Evolutionary conservation across 2,113 vertebrate genomes (phyloP), one percentile per base, ranked within the genome.

Genomic region (Pavo muticus): DNA sequence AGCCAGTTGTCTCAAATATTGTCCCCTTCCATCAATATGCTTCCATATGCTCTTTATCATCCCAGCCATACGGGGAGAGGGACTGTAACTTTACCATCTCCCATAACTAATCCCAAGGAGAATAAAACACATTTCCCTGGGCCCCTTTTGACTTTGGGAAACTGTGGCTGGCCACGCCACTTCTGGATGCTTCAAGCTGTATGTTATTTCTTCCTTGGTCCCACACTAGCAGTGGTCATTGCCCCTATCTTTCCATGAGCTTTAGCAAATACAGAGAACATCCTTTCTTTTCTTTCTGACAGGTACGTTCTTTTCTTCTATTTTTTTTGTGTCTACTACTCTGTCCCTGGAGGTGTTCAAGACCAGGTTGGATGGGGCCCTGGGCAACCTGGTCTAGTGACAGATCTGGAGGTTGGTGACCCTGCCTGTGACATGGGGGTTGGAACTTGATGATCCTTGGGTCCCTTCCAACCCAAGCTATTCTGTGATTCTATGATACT

Each of bases 281-380:
- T 16, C 39, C 21, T 77, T 69, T 7, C 45, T 93, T 84, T 86
- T 47, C 65, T 77, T 87, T 84, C 60, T 84, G 35, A 60, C 88
- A 92, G 29, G 56, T 9, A 9, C 1, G 4, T 87, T 16, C 40
- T 81, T 87, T 81, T 78, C 30, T 24, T 78, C 57, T 57, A 71
- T 47, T 67, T 72, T 95, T 95, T 96, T 90, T 76, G 25, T 91
- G 78, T 56, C 83, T 84, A 63, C 52, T 54, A 30, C 14, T 54
- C 52, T 30, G 27, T 54, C 52, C 24, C 24, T 54, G 52, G 27
- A 30, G 27, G 16, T 54, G 27, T 10, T 30, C 27, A 54, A 30
- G 52, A 54, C 27, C 15, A 10, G 27, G 25, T 16, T 54, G 52
- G 15, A 54, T 29, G 52, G 52, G 27, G 50, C 50, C 50, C 50